Base-by-base conservation (phyloP, 2,888 invertebrate genomes). In the Amphipoea oculea region DNA sequence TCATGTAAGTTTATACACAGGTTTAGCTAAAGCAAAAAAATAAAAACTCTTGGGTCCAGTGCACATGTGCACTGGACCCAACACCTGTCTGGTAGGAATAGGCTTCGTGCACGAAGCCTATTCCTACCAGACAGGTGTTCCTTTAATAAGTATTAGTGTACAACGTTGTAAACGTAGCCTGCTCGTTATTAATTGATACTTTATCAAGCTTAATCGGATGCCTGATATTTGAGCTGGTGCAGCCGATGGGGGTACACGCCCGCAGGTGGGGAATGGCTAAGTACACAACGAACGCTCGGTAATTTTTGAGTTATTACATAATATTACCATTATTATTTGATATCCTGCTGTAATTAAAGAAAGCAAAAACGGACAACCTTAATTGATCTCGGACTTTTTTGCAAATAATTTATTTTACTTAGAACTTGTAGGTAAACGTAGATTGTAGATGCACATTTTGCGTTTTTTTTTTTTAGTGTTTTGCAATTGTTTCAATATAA, bases 181-280 rank as follows among this genome's bases (percentile, higher is more conserved):
- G 86, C 45, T 77, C 75, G 71, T 81, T 83, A 79, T 78, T 87
- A 81, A 87, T 87, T 87, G 79, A 83, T 86, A 87, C 86, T 85
- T 80, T 81, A 87, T 87, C 87, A 87, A 81, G 73, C 62, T 79
- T 87, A 79, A 83, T 81, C 79, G 83, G 72, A 81, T 82, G 77
- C 63, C 79, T 85, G 83, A 85, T 85, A 85, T 83, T 78, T 83
- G 79, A 86, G 76, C 86, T 29, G 62, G 79, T 54, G 42, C 79
- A 83, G 65, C 57, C 72, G 73, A 76, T 85, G 79, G 73, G 73
- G 79, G 75, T n/a, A 40, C 40, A 63, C 48, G 66, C 74, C 78
- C 45, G 87, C 87, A 87, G 87, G 82, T 86, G 86, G 63, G 60
- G 23, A 57, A 73, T 68, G 73, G 62, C 54, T 81, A 54, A 74